These are phyloP conservation scores for Mixornis gularis DNA, from an alignment of 2,113 vertebrate genomes.

Conservation along the genomic window DNA sequence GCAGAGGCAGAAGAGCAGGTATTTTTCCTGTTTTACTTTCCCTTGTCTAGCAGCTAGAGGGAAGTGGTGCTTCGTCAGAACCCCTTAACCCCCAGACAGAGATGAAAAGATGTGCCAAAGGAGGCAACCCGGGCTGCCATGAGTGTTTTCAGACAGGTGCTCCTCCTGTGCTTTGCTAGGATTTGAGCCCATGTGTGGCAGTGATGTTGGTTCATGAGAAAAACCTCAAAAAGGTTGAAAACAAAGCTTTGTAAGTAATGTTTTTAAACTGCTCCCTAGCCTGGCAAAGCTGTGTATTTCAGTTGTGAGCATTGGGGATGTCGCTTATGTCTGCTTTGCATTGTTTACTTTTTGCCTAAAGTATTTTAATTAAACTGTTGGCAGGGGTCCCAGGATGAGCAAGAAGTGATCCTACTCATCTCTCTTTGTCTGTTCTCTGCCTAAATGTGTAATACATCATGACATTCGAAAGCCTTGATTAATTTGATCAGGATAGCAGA, in stretches of 20 bases:
- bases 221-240: background rate
- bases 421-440: background rate
- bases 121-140: background rate
- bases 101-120: background rate
- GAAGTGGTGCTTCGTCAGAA: background rate
- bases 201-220: background rate
- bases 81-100: rapidly evolving
- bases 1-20: background rate
- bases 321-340: background rate
- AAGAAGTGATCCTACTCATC: background rate
- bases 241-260: background rate
- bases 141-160: background rate
- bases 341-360: background rate
- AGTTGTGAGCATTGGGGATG: background rate
- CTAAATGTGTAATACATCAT: background rate
- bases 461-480: background rate
- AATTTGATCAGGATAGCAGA: background rate
- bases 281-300: background rate
- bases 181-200: background rate
- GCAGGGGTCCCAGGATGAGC: background rate
- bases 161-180: background rate
- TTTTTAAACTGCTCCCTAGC: background rate
- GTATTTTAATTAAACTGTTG: background rate
- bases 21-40: background rate
- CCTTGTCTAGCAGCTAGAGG: conserved; percentile 5